Evolutionary conservation across 2,797 vertebrate genomes (phyloP), one percentile per base, ranked within the genome.

Genomic region (Carcharodon carcharias): DNA sequence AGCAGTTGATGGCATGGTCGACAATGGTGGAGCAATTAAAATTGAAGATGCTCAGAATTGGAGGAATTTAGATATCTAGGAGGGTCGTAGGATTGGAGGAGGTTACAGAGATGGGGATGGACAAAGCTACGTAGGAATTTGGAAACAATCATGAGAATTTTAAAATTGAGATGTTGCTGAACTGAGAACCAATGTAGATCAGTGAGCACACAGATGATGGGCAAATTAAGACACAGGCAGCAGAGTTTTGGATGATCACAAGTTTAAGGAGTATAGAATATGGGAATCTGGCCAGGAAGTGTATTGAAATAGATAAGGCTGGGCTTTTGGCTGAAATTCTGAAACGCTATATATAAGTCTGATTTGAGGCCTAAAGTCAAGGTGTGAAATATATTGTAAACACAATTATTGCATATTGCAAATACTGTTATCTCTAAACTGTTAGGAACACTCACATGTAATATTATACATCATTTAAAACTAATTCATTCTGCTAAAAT

Each of bases 401-500:
- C 65, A 26, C 45, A 14, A 71, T 54, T 21, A 69, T 95, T 95
- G n/a, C 35, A 69, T 50, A 95, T 71, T 95, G 40, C 9, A 95
- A 95, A 31, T 67, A 6, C 58, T 92, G 4, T 71, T 65, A 95
- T 71, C 67, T 31, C 61, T 67, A 54, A 95, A 54, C 40, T 95
- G 45, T 95, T 67, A 71, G 93, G 26, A 54, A 95, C 63, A 50
- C 7, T 95, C 45, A 8, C 67, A 54, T 7, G 40, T 71, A 69
- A 69, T 54, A 69, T 9, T 50, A 67, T 40, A 2, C 45, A 61
- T 65, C 12, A 40, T 50, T 56, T 77, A 45, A 54, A 95, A 7
- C 45, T 95, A 77, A 95, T 35, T 77, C 56, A 95, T 56, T 73
- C 11, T 95, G 54, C 28, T 18, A 77, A 77, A 95, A 95, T 77